Evolutionary conservation across 1,140 invertebrate genomes (phyloP), one percentile per base, ranked within the genome.

Genomic region (Asobara japonica): DNA sequence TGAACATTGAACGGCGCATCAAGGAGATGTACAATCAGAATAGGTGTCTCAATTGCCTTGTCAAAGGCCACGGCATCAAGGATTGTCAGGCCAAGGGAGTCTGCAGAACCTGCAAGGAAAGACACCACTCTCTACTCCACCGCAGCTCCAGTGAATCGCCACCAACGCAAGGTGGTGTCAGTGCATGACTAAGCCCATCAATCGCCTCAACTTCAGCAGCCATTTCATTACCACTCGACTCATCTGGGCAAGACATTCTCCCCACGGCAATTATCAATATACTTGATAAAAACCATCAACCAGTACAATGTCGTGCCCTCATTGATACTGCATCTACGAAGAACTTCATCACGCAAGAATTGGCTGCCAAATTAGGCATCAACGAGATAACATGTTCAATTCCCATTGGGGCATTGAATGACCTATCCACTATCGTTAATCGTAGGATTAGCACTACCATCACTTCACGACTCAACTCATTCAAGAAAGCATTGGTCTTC

Each of bases 291-390:
- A 3, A 29, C 7, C 8, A 31, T 18, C 8, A 29, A 5, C 25
- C 16, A 0, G 16, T 64, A 29, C 20, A 64, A 31, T 25, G 71
- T 67, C 31, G 56, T 25, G 33, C 0, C 2, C n/a, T 70, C 7
- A 1, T 36, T n/a, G 31, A 70, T 3, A 62, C 56, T 38, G 0
- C 6, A 2, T 48, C 20, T 1, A 11, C 33, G 2, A 29, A 38
- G 10, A 62, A 62, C 48, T 65, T 71, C 16, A 38, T 51, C 11
- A 71, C 6, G 11, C 18, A 41, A 20, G 72, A 69, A 16, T 75
- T 71, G 56, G 72, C 22, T 31, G 65, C n/a, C n/a, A n/a, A n/a
- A n/a, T n/a, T n/a, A n/a, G n/a, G n/a, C n/a, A n/a, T n/a, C n/a
- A n/a, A n/a, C n/a, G n/a, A n/a, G n/a, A n/a, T n/a, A n/a, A n/a